Base-by-base conservation (phyloP, 2,888 invertebrate species). In the Stenotaenia linearis region DNA sequence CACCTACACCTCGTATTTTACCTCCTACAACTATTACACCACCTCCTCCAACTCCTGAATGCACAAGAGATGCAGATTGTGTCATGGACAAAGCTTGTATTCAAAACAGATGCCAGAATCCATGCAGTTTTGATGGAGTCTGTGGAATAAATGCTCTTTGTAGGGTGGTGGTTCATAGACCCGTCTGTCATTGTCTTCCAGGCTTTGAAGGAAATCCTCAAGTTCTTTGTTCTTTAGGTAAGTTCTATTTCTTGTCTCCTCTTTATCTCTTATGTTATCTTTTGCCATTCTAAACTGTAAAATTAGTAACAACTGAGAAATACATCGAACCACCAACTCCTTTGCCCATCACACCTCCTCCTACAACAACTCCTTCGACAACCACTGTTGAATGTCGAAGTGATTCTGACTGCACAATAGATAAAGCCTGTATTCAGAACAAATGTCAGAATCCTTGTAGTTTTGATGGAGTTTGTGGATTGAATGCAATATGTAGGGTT, bases 401-500 rank as follows among this genome's bases (percentile, higher is more conserved):
- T 85, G 92, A 94, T 82, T 91, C 91, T 83, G 93, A 96, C 85
- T 96, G 96, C 84, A 92, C 94, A 78, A 91, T 93, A 69, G 93
- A 94, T 86, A 91, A 92, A 87, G 93, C 93, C 80, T 96, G 96
- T 86, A 90, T 92, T 82, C 91, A 92, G 85, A 91, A 92, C 81
- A 91, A 91, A 86, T 96, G 96, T 87, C 91, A 92, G 85, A 95
- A 93, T 88, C 96, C 96, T 35, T 96, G 96, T 87, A 81, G 82
- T 15, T 80, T 81, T 25, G 83, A 84, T 79, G 91, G 91, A 84
- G 90, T 90, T 83, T 96, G 96, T 86, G 91, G 91, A 83, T 89
- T 90, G 83, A 93, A 93, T 86, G 95, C 95, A 86, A 92, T 92
- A 86, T 96, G 96, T 86, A 93, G 94, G 88, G 95, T 95, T 35